Conservation (phyloP, 2,113 vertebrate genomes). For the Antechinus stuartii region DNA sequence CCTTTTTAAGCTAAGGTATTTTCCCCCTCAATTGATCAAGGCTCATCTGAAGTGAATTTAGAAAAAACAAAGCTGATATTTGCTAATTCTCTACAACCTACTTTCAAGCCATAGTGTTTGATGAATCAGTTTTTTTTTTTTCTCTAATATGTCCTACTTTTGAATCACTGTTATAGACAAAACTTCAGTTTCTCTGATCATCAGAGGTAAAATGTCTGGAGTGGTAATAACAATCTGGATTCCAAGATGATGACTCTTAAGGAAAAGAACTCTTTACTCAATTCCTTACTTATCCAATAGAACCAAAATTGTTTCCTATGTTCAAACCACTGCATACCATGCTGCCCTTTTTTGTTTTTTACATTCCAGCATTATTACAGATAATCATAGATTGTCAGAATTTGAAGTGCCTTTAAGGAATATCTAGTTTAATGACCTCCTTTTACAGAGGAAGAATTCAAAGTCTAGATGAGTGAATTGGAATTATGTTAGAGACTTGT, state of each 20-base stretch:
- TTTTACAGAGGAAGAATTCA: background rate
- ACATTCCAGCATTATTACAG: background rate
- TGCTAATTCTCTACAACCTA: background rate
- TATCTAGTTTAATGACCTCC: background rate
- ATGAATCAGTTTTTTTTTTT: background rate
- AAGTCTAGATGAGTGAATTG: background rate
- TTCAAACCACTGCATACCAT: background rate
- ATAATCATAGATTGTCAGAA: background rate
- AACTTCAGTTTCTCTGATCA: background rate
- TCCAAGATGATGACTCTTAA: background rate
- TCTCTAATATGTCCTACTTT: background rate
- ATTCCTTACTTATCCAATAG: conserved; percentile 36
- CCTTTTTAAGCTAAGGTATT: too few species aligned
- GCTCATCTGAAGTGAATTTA: background rate
- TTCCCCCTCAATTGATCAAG: background rate
- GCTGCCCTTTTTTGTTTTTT: background rate
- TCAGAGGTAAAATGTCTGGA: background rate
- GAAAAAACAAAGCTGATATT: background rate
- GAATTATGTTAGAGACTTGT: background rate
- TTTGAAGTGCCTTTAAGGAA: background rate
- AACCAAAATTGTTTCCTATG: background rate
- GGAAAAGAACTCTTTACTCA: conserved; percentile 41
- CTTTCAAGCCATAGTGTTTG: background rate
- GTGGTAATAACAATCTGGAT: background rate
- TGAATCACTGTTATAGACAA: background rate